A percentile compares a stretch with the other conserved stretches of the same genome.
These are phyloP conservation scores for Erebia ligea DNA, from an alignment of 2,888 invertebrate genomes.

Conservation along the genomic window DNA sequence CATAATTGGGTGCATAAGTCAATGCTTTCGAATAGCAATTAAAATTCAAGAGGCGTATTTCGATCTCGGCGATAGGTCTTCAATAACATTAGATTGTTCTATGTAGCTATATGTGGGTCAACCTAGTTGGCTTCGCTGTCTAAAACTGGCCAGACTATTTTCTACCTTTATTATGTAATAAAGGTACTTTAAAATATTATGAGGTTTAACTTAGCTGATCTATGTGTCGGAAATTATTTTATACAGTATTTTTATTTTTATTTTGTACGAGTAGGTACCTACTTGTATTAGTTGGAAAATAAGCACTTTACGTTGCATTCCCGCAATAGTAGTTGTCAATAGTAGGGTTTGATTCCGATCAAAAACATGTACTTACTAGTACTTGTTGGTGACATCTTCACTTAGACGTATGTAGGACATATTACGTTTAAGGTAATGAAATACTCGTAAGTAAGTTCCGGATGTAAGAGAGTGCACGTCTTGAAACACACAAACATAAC, in stretches of 20 bases:
- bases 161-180: constrained; percentile 18
- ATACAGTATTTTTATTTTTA: neutral
- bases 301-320: neutral
- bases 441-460: neutral
- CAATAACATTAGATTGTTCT: constrained; percentile 61
- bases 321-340: neutral
- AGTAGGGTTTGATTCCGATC: neutral
- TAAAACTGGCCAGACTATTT: constrained; percentile 33
- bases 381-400: neutral
- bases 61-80: constrained; percentile 57
- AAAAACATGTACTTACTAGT: neutral
- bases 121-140: constrained; percentile 50
- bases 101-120: constrained; percentile 62
- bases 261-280: too few species aligned
- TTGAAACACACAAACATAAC: neutral
- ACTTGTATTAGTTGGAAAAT: neutral
- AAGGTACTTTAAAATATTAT: constrained; percentile 7
- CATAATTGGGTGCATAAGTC: neutral
- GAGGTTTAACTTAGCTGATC: neutral
- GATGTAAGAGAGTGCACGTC: neutral
- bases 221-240: neutral
- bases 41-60: constrained; percentile 66
- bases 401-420: neutral
- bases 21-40: constrained; percentile 54
- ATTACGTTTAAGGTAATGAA: neutral